Evolutionary conservation across 2,888 invertebrate genomes (phyloP), one percentile per base, ranked within the genome.

Genomic region (Drosophila demipolita): DNA sequence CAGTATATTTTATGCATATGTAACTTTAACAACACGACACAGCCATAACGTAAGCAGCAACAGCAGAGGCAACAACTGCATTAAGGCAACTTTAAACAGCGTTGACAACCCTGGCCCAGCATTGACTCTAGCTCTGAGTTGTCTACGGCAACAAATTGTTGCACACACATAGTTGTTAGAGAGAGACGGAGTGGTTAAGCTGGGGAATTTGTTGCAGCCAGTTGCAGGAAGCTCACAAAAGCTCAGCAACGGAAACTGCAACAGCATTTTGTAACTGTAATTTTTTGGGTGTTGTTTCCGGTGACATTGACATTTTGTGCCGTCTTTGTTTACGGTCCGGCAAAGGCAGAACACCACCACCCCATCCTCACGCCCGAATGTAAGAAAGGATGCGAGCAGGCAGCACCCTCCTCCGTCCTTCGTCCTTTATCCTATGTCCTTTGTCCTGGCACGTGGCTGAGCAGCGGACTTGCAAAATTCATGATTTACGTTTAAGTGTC

Each of bases 1-100:
- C 81, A 84, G 73, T 87, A 91, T 91, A 89, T 90, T 89, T 90
- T 83, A 90, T 90, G 90, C 90, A 91, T 90, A 85, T 72, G 70
- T 77, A 73, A 73, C 66, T 73, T 72, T 82, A 64, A 63, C 76
- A 75, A 84, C 81, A 87, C 66, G 84, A 36, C 54, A 73, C 74
- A 73, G 66, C 75, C 70, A 82, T 80, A 84, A 87, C 82, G 80
- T 62, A 66, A 53, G 52, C 66, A 62, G 33, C 59, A 66, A 53
- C 54, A 59, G 38, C 58, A 61, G 33, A 66, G 68, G 32, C 63
- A 73, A 80, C 75, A 71, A 79, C 66, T 69, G 89, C 89, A 86
- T 88, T 88, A 88, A 87, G 86, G 88, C 82, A 74, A 85, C 77
- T 87, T 85, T 86, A 87, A 87, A 83, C 77, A 75, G 82, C 82